phyloP scores from a whole-genome alignment of 2,888 invertebrate genomes.

The Podabrus alpinus region DNA sequence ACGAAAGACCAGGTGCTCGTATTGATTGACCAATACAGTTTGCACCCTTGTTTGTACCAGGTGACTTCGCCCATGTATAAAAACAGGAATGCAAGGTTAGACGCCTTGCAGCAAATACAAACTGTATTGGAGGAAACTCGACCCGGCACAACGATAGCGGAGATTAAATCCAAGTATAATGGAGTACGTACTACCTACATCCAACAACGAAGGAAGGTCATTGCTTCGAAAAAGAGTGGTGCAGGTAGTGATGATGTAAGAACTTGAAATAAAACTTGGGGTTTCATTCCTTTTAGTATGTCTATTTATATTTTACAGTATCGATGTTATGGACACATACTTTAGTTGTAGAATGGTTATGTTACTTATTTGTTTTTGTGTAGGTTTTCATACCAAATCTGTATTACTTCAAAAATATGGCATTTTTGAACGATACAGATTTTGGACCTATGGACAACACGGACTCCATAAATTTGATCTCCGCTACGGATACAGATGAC shows the following conservation, averaged over 20 bases:
- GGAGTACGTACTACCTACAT: neutral
- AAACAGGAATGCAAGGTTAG: neutral
- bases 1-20: neutral
- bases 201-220: neutral
- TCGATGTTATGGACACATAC: too few species aligned
- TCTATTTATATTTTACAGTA: too few species aligned
- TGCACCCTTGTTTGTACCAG: neutral
- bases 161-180: neutral
- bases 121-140: neutral
- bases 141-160: neutral
- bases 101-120: neutral
- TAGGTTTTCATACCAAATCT: too few species aligned
- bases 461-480: too few species aligned
- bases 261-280: too few species aligned
- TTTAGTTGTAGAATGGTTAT: too few species aligned
- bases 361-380: too few species aligned
- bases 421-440: too few species aligned
- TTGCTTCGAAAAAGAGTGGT: neutral
- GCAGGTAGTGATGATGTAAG: neutral
- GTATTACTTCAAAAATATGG: too few species aligned
- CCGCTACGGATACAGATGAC: too few species aligned
- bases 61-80: neutral
- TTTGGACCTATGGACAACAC: too few species aligned
- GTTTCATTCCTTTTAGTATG: too few species aligned
- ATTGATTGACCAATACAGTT: neutral